These are phyloP conservation scores for Thecophora atra DNA, from an alignment of 2,888 invertebrate genomes.

Conservation along the genomic window DNA sequence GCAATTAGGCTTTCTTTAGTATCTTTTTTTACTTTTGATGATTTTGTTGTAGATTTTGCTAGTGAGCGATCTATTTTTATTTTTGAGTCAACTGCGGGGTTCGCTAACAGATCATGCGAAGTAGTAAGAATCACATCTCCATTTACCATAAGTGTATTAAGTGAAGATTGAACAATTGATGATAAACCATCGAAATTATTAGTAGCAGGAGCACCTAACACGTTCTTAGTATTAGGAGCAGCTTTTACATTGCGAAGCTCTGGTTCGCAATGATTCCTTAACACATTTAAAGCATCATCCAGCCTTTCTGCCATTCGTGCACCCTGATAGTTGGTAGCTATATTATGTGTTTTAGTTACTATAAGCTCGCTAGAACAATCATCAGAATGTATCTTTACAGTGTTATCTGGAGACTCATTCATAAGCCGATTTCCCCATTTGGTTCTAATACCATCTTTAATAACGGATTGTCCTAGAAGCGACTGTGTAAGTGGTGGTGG, in stretches of 20 bases:
- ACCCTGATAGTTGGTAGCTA: slow-evolving; percentile 73
- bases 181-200: slow-evolving; percentile 64
- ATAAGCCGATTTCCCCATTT: slow-evolving; percentile 66
- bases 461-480: slow-evolving; percentile 62
- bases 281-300: slow-evolving; percentile 94
- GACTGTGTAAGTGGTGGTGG: slow-evolving; percentile 80
- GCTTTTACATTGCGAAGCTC: slow-evolving; percentile 69
- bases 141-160: slow-evolving; percentile 54
- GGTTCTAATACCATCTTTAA: slow-evolving; percentile 45
- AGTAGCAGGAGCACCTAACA: too few relatives aligned
- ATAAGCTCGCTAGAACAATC: slow-evolving; percentile 68
- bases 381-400: slow-evolving; percentile 56
- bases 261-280: slow-evolving; percentile 93
- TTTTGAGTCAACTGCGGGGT: slow-evolving; percentile 47
- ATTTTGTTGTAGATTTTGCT: slow-evolving; percentile 49
- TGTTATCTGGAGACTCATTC: slow-evolving; percentile 64
- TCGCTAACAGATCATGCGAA: slow-evolving; percentile 59
- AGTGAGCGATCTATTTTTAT: slow-evolving; percentile 60
- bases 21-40: slow-evolving; percentile 60
- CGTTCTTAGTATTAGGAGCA: too few relatives aligned
- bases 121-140: slow-evolving; percentile 50
- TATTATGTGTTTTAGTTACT: slow-evolving; percentile 69
- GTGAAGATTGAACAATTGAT: slow-evolving; percentile 64
- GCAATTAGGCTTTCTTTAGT: slow-evolving; percentile 65
- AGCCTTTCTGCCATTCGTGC: slow-evolving; percentile 94